Percentiles rank a stretch among this genome's conserved stretches.
These are phyloP conservation scores for Syngnathoides biaculeatus DNA, from an alignment of 2,113 vertebrate species.

Conservation along the genomic window DNA sequence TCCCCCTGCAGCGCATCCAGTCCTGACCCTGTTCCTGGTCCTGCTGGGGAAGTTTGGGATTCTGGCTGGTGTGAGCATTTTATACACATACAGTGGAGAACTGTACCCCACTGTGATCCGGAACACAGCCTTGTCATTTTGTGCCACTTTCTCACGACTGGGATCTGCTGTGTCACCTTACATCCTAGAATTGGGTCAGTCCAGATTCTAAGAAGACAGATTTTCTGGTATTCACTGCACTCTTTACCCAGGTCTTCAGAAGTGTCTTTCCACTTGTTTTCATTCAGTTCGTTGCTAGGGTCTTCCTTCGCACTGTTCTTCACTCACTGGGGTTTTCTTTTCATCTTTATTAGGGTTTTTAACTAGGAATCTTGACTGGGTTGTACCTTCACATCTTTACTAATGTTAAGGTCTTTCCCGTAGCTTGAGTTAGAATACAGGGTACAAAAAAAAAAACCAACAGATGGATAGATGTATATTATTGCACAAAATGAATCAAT, in stretches of 20 bases:
- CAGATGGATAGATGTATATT: no score
- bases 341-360: no score
- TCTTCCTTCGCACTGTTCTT: no score
- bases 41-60: slow-evolving; percentile 49
- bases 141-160: slow-evolving; percentile 42
- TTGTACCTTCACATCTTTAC: no score
- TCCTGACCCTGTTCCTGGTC: slow-evolving; percentile 36
- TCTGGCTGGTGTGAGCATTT: background rate
- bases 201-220: background rate
- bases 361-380: no score
- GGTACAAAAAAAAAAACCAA: no score
- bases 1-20: slow-evolving; percentile 32
- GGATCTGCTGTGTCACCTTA: slow-evolving; percentile 42
- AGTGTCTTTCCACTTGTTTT: background rate
- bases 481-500: no score
- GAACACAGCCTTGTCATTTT: slow-evolving; percentile 43
- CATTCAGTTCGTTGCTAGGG: no score
- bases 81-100: slow-evolving; percentile 40
- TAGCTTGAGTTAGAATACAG: no score
- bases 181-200: slow-evolving; percentile 48
- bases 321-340: no score
- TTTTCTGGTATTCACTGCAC: no score
- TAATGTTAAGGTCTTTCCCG: no score
- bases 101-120: slow-evolving; percentile 57
- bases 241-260: background rate